phyloP scores from a whole-genome alignment of 2,888 invertebrate species.

The Lasioglossum leucozonium region DNA sequence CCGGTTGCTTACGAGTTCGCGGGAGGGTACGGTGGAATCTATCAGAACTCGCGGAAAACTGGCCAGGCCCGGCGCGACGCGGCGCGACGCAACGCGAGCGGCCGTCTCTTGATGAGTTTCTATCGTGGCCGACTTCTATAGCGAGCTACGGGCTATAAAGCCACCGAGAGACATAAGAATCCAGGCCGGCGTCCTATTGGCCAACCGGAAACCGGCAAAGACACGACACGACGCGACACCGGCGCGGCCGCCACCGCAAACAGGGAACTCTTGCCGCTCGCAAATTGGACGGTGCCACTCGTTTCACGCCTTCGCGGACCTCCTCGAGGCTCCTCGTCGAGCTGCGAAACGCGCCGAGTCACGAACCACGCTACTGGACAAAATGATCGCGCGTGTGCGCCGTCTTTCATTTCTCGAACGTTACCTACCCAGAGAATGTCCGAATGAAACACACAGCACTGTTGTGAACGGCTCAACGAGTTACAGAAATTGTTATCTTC shows the following conservation, averaged over 20 bases:
- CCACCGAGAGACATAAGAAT: conserved; percentile 44
- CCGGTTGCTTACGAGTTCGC: background rate
- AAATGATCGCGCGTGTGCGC: background rate
- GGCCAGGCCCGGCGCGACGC: background rate
- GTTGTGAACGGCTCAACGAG: no score
- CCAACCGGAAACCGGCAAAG: conserved; percentile 41
- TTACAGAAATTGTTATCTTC: no score
- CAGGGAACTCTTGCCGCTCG: conserved; percentile 34
- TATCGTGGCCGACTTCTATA: conserved; percentile 18
- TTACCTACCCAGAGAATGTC: no score
- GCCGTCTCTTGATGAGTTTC: conserved; percentile 54
- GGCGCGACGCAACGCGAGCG: background rate
- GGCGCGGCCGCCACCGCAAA: no score
- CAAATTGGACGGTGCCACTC: conserved; percentile 48
- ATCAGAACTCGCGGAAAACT: conserved; percentile 13
- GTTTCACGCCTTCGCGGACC: conserved; percentile 28
- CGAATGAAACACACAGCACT: background rate
- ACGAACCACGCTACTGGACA: background rate
- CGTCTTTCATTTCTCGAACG: background rate
- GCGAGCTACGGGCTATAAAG: conserved; percentile 3
- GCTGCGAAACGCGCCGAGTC: conserved; percentile 12
- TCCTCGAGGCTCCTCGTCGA: conserved; percentile 20
- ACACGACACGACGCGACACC: background rate
- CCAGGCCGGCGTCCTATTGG: conserved; percentile 26
- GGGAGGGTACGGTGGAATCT: background rate